Evolutionary conservation across 2,797 vertebrate genomes (phyloP).

Genomic region (Oreonectes daqikongensis): DNA sequence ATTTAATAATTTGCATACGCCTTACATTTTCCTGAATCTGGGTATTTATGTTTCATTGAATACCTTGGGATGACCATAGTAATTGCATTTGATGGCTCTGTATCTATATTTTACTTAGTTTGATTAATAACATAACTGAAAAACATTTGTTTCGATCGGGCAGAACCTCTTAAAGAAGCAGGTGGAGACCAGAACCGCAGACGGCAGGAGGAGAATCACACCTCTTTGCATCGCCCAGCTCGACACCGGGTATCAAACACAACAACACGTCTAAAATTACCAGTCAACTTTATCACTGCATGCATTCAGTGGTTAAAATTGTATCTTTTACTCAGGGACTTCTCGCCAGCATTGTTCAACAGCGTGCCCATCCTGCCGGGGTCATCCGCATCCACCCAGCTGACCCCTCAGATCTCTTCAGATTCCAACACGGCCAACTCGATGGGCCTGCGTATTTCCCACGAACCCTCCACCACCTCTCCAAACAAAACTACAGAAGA

Average conservation of each 20-base stretch:
- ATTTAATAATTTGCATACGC: constrained; percentile 1
- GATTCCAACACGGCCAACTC: constrained; percentile 86
- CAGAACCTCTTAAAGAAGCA: constrained; percentile 99
- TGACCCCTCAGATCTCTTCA: constrained; percentile 86
- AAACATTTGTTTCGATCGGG: neutral
- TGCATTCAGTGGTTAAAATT: neutral
- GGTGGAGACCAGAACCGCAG: constrained; percentile 95
- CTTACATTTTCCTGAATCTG: constrained; percentile 10
- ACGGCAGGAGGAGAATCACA: constrained; percentile 93
- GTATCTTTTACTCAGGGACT: constrained; percentile 80
- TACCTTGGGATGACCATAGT: neutral
- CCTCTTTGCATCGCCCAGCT: constrained; percentile 97
- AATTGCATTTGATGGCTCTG: neutral
- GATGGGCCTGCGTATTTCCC: constrained; percentile 79
- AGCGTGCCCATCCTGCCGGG: constrained; percentile 94
- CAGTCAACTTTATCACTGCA: neutral
- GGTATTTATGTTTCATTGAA: neutral
- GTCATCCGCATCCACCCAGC: constrained; percentile 91
- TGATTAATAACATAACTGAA: neutral
- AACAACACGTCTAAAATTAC: constrained; percentile 25
- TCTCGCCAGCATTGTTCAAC: constrained; percentile 97
- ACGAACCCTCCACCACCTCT: constrained; percentile 79
- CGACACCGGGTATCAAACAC: constrained; percentile 87
- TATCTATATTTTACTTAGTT: neutral
- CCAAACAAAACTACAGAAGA: constrained; percentile 82